Conservation (phyloP, 2,888 invertebrate genomes). For the Anticlea derivata region DNA sequence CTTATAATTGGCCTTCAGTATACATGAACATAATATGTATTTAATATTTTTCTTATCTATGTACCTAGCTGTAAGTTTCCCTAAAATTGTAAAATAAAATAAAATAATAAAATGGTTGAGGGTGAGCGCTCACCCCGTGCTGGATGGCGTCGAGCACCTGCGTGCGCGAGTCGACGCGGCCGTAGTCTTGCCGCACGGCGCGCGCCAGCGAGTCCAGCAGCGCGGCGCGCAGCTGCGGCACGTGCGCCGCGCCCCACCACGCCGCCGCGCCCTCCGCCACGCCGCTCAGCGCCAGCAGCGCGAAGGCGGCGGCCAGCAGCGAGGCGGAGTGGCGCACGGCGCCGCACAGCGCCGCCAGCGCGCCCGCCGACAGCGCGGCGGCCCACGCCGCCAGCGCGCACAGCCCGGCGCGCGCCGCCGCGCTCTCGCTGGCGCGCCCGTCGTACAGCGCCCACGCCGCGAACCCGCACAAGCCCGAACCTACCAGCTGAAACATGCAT, state of each 20-base stretch:
- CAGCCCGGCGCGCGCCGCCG: slow-evolving; percentile 65
- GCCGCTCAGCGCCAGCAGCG: slow-evolving; percentile 65
- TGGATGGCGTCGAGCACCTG: slow-evolving; percentile 68
- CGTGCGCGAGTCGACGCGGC: slow-evolving; percentile 57
- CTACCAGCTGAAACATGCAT: slow-evolving; percentile 51
- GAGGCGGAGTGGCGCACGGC: slow-evolving; percentile 56
- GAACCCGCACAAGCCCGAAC: slow-evolving; percentile 59
- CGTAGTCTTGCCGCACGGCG: slow-evolving; percentile 64
- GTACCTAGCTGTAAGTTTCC: too few relatives aligned
- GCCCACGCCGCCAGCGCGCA: slow-evolving; percentile 66
- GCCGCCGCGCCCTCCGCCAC: slow-evolving; percentile 70
- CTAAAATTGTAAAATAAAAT: too few relatives aligned
- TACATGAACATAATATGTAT: too few relatives aligned
- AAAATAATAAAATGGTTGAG: too few relatives aligned
- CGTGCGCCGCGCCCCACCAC: slow-evolving; percentile 74
- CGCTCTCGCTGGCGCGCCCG: slow-evolving; percentile 57
- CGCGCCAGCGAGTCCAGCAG: slow-evolving; percentile 55
- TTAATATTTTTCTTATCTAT: too few relatives aligned
- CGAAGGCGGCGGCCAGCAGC: slow-evolving; percentile 65
- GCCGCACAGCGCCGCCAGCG: slow-evolving; percentile 58
- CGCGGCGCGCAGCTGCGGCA: slow-evolving; percentile 58
- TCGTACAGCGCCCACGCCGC: slow-evolving; percentile 72
- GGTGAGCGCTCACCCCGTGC: slow-evolving; percentile 50
- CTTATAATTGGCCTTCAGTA: too few relatives aligned
- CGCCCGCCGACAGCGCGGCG: slow-evolving; percentile 57